Evolutionary conservation across 2,888 invertebrate species (phyloP).

Genomic region (Podotricha telesiphe): DNA sequence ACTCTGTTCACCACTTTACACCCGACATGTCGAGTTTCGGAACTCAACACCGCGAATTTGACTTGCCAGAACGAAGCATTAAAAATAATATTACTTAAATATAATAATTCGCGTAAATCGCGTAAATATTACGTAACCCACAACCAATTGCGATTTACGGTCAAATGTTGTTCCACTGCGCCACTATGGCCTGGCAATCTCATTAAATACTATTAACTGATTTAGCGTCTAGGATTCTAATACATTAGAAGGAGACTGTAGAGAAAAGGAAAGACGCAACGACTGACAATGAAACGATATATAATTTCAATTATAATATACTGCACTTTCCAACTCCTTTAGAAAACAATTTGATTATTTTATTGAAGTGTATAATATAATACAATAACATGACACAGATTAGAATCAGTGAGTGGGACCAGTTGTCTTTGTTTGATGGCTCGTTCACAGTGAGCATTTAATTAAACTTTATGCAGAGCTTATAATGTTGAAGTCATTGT

Average conservation of each 20-base stretch:
- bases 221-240: neutral
- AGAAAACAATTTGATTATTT: constrained; percentile 1
- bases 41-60: too few species aligned
- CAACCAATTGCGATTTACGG: too few species aligned
- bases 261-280: neutral
- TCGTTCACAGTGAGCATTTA: constrained; percentile 19
- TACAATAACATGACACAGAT: constrained; percentile 15
- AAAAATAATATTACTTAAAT: too few species aligned
- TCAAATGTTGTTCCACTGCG: too few species aligned
- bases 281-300: neutral
- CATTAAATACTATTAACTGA: neutral
- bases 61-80: too few species aligned
- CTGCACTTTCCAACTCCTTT: constrained; percentile 33
- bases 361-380: constrained; percentile 5
- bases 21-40: too few species aligned
- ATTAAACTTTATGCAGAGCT: constrained; percentile 5
- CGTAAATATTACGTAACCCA: too few species aligned
- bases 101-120: too few species aligned
- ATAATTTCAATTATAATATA: neutral
- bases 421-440: constrained; percentile 13
- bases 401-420: constrained; percentile 4
- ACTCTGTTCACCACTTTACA: too few species aligned
- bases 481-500: neutral
- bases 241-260: neutral
- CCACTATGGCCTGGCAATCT: too few species aligned